phyloP scores from a whole-genome alignment of 2,113 vertebrate genomes.

The Barbus barbus region DNA sequence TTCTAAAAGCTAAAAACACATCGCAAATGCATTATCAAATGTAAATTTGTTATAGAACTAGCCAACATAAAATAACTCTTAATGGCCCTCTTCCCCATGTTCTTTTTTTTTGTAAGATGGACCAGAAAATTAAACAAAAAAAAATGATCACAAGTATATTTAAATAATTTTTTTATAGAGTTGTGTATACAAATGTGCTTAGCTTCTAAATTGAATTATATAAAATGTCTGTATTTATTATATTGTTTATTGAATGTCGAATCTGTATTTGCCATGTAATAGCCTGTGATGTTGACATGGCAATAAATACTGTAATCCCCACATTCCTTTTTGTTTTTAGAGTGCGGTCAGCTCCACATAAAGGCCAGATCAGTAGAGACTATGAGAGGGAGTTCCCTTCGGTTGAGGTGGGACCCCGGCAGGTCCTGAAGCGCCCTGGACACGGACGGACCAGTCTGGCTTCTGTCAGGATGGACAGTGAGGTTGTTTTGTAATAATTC shows the following conservation, averaged over 20 bases:
- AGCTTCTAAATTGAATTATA: background rate
- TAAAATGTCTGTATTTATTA: background rate
- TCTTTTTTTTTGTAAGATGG: background rate
- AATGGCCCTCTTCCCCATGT: background rate
- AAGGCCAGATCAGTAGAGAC: slow-evolving; percentile 76
- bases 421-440: slow-evolving; percentile 44
- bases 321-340: background rate
- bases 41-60: background rate
- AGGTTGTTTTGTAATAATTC: slow-evolving; percentile 70
- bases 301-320: background rate
- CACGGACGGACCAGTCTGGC: slow-evolving; percentile 55
- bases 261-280: background rate
- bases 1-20: background rate
- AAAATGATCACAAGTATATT: background rate
- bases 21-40: background rate
- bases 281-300: background rate
- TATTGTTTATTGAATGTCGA: background rate
- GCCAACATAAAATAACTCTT: background rate
- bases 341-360: slow-evolving; percentile 48
- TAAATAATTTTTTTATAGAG: background rate
- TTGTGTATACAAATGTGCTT: background rate
- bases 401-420: slow-evolving; percentile 60
- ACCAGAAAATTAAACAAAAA: no score
- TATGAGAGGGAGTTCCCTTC: slow-evolving; percentile 76
- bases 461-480: slow-evolving; percentile 66